Evolutionary conservation across 2,113 vertebrate genomes (phyloP), one percentile per base, ranked within the genome.

Genomic region (Gasterosteus nipponicus): DNA sequence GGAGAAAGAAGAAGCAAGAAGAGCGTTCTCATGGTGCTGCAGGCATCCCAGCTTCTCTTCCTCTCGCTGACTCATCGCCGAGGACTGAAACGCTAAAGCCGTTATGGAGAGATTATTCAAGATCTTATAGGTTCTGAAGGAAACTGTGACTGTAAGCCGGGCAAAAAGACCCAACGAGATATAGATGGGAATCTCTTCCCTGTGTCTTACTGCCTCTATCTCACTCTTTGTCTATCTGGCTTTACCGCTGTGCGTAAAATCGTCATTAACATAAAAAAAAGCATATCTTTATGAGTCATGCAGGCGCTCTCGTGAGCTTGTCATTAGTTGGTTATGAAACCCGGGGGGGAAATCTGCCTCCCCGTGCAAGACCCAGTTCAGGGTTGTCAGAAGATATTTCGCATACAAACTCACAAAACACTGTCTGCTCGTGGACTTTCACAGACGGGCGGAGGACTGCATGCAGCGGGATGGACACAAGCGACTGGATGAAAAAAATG

Each of bases 201-300:
- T 76, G 69, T 81, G 82, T 87, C 74, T 81, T 73, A 74, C 59
- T 67, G 75, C 81, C 82, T 83, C 83, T 73, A 64, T 77, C 89
- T 86, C 58, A 44, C 71, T 81, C 80, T 75, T 81, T 72, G 54
- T 85, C 83, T 82, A 65, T 87, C 81, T 83, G 44, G 67, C 77
- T 75, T 73, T 80, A 69, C 64, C 78, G 72, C 83, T 84, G 73
- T 62, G 83, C 68, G 86, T 86, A 88, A 91, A 92, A 93, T 91
- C 88, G 89, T 85, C 73, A 89, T 91, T 93, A 90, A 87, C 89
- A 91, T 93, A 6, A 6, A 92, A 89, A 89, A 91, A 87, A 87
- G 85, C 66, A 53, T 87, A 91, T 91, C 81, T 82, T 84, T 90
- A 83, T 93, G 89, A 91, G 86, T 92, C 92, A 92, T 80, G 75